Conservation (phyloP, 2,888 invertebrate genomes). For the Cotesia congregata region DNA sequence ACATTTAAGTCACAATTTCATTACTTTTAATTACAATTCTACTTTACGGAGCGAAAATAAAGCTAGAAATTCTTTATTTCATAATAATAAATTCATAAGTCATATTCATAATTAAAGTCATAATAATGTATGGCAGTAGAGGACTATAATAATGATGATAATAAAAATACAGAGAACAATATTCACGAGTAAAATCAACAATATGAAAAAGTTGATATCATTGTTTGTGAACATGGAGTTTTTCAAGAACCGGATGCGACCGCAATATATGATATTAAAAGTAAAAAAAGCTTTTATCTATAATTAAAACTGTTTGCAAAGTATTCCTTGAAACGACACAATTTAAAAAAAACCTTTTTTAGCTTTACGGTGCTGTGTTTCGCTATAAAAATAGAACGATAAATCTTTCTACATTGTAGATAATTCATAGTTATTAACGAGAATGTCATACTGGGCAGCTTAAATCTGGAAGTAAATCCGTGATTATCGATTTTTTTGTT, state of each 20-base stretch:
- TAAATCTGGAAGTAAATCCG: neutral
- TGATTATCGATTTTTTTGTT: neutral
- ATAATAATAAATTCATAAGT: neutral
- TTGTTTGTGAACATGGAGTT: neutral
- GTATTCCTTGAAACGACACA: neutral
- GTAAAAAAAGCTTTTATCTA: neutral
- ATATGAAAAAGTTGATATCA: neutral
- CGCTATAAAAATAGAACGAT: neutral
- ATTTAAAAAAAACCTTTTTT: neutral
- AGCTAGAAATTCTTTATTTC: neutral
- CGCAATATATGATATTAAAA: neutral
- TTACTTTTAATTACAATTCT: neutral
- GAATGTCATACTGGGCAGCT: neutral
- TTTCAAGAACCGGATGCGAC: neutral
- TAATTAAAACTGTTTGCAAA: neutral
- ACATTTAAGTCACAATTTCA: neutral
- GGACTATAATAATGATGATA: neutral
- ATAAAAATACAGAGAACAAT: neutral
- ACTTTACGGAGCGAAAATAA: neutral
- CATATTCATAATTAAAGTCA: neutral
- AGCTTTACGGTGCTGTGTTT: neutral
- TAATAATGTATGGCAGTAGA: neutral
- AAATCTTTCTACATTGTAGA: neutral
- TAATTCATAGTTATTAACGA: neutral
- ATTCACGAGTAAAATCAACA: neutral